These are phyloP conservation scores for Euwallacea fornicatus DNA, from an alignment of 1,140 invertebrate genomes.

Conservation along the genomic window DNA sequence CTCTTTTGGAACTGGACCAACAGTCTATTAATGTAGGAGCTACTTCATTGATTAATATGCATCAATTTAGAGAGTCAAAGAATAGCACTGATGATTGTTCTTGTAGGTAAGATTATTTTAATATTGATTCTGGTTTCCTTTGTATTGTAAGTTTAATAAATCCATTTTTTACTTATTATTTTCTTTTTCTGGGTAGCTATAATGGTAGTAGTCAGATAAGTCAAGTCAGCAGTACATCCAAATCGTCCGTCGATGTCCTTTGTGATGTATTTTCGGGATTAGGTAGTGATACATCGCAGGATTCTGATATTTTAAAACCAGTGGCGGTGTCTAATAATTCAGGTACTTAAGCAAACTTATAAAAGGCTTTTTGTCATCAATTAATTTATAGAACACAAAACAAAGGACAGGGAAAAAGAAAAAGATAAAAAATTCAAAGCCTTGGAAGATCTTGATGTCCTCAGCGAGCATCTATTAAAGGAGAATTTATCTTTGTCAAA, in stretches of 20 bases:
- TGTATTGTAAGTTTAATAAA: not conserved
- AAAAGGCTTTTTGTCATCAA: too few relatives aligned
- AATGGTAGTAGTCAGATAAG: conserved; percentile 20
- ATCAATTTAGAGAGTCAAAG: conserved; percentile 17
- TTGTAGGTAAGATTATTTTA: conserved; percentile 17
- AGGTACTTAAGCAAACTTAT: conserved; percentile 13
- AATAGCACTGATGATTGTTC: conserved; percentile 27
- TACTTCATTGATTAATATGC: conserved; percentile 27
- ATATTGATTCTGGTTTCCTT: conserved; percentile 3
- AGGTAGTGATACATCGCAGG: conserved; percentile 44
- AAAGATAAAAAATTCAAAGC: conserved; percentile 59
- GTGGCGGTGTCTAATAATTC: conserved; percentile 29
- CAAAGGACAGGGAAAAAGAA: conserved; percentile 50
- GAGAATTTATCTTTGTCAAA: conserved; percentile 61
- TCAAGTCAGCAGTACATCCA: conserved; percentile 16
- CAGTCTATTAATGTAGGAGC: conserved; percentile 2
- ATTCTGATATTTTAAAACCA: conserved; percentile 45
- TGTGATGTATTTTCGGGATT: conserved; percentile 62
- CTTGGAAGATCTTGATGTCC: conserved; percentile 73
- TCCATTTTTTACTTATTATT: not conserved
- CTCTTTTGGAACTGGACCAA: conserved; percentile 31
- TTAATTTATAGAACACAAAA: conserved; percentile 24
- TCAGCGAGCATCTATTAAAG: conserved; percentile 73
- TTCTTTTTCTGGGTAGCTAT: conserved; percentile 12
- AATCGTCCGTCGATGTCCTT: conserved; percentile 58